A percentile compares a stretch with the other conserved stretches of the same genome.
Conservation (phyloP, 2,797 vertebrate genomes). For the Chiloscyllium punctatum region DNA sequence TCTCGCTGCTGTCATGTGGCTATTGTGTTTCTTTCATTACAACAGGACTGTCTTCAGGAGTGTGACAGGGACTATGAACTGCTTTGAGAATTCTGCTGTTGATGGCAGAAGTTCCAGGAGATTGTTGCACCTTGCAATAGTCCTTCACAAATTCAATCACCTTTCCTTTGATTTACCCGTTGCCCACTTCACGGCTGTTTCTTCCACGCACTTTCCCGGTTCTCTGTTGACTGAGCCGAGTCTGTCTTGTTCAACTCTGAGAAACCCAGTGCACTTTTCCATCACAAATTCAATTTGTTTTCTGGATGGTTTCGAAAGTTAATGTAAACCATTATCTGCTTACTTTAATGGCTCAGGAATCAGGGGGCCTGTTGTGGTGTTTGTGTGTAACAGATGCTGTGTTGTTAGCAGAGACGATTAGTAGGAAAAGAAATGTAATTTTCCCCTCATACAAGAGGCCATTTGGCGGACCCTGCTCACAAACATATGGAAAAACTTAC, state of each 20-base stretch:
- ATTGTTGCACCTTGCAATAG: neutral
- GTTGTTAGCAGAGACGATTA: neutral
- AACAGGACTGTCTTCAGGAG: neutral
- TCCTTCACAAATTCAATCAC: neutral
- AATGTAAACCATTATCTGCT: neutral
- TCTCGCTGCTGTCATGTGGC: neutral
- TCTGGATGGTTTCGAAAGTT: neutral
- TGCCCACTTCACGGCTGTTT: neutral
- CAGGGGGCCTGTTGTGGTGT: neutral
- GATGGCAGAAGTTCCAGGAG: neutral
- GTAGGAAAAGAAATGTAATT: neutral
- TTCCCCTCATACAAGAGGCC: neutral
- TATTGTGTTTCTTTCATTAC: neutral
- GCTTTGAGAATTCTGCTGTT: neutral
- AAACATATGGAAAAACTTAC: conserved; percentile 10
- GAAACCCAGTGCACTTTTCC: neutral
- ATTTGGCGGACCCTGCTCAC: neutral
- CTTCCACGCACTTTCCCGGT: neutral
- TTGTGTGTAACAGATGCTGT: neutral
- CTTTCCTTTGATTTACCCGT: neutral
- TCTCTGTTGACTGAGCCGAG: neutral
- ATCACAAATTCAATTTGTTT: neutral
- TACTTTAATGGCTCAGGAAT: neutral
- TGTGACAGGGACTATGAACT: too few species aligned
- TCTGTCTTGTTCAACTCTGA: neutral